phyloP scores from a whole-genome alignment of 2,888 invertebrate genomes.

The Ischnus inquisitorius region DNA sequence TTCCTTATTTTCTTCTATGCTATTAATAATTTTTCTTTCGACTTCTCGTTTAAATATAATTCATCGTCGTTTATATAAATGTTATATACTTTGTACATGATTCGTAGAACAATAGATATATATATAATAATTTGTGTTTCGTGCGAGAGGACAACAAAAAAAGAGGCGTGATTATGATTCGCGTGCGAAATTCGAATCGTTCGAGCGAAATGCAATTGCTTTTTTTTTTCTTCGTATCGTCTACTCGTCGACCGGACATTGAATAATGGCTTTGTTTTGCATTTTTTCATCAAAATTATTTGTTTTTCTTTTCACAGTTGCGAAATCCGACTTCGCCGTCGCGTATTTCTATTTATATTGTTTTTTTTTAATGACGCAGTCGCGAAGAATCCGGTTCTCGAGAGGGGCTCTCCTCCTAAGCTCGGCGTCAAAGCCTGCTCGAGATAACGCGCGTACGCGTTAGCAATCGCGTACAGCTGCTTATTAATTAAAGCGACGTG shows the following conservation, averaged over 20 bases:
- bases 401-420: constrained; percentile 3
- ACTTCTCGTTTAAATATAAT: constrained; percentile 35
- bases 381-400: constrained; percentile 13
- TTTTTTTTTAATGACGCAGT: constrained; percentile 15
- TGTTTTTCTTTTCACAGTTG: constrained; percentile 15
- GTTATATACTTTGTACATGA: constrained; percentile 68
- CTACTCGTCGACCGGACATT: background rate
- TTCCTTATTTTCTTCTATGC: constrained; percentile 15
- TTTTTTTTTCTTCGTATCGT: constrained; percentile 7
- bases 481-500: constrained; percentile 38
- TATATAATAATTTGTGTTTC: background rate
- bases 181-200: background rate
- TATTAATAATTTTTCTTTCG: constrained; percentile 20
- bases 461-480: constrained; percentile 18
- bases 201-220: constrained; percentile 55
- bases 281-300: background rate
- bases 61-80: constrained; percentile 55
- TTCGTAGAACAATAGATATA: constrained; percentile 56
- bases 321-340: background rate
- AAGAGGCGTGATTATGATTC: background rate
- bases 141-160: constrained; percentile 1
- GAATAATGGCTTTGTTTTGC: too few relatives aligned
- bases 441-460: background rate
- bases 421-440: background rate
- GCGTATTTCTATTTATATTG: background rate